phyloP scores from a whole-genome alignment of 2,113 vertebrate genomes.

The Chamaea fasciata region DNA sequence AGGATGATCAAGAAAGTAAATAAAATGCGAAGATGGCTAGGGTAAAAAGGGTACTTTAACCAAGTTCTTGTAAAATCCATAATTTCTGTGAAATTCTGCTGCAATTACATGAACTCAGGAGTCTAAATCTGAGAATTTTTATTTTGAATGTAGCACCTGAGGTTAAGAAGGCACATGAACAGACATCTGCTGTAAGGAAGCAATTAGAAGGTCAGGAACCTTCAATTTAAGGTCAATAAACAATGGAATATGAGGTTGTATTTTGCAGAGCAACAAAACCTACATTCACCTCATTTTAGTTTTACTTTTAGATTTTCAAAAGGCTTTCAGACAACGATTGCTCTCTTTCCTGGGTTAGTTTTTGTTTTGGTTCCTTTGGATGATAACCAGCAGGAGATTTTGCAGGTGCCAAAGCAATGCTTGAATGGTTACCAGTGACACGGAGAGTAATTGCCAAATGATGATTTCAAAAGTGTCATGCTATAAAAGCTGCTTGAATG shows the following conservation, averaged over 20 bases:
- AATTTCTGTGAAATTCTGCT: background rate
- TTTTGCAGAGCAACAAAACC: background rate
- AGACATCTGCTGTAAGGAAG: background rate
- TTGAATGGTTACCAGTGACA: background rate
- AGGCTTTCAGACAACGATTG: rapidly evolving
- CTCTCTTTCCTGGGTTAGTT: background rate
- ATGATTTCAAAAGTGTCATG: background rate
- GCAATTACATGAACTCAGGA: background rate
- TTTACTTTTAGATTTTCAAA: background rate
- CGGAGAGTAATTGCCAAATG: background rate
- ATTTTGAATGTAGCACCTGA: background rate
- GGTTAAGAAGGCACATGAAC: background rate
- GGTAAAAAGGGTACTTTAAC: background rate
- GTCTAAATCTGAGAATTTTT: background rate
- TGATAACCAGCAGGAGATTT: background rate
- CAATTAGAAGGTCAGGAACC: background rate
- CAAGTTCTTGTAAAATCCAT: background rate
- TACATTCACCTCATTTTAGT: background rate
- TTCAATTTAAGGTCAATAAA: background rate
- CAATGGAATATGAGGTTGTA: background rate
- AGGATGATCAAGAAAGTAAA: background rate
- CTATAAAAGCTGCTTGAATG: background rate
- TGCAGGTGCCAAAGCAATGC: background rate
- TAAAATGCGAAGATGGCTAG: background rate
- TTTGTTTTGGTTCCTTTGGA: background rate